A percentile compares a stretch with the other conserved stretches of the same genome.
Conservation (phyloP, 2,797 vertebrate genomes). For the Epinephelus awoara region DNA sequence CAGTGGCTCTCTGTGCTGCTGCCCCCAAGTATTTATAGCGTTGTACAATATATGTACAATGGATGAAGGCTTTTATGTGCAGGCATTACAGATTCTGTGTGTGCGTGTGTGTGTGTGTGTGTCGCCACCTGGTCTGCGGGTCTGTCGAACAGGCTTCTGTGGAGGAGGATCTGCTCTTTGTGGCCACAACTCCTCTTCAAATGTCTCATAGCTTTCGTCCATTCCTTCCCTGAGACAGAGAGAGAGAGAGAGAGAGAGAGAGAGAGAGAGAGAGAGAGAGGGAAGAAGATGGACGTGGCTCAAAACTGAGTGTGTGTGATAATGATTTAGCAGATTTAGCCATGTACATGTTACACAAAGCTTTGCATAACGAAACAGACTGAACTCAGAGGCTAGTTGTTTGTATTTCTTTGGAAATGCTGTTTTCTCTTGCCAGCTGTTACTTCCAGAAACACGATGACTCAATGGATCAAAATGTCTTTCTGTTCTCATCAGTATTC, state of each 20-base stretch:
- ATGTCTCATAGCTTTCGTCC: slow-evolving; percentile 86
- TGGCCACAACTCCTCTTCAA: slow-evolving; percentile 84
- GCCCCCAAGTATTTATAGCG: slow-evolving; percentile 72
- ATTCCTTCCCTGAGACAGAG: slow-evolving; percentile 61
- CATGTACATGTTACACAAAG: not conserved
- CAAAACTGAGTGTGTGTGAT: not conserved
- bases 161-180: slow-evolving; percentile 75
- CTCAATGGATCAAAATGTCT: not conserved
- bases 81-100: slow-evolving; percentile 44
- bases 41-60: slow-evolving; percentile 48
- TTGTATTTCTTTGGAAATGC: slow-evolving; percentile 26
- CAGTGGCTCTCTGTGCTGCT: slow-evolving; percentile 57
- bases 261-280: not conserved
- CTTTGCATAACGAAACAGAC: not conserved
- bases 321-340: not conserved
- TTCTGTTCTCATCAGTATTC: slow-evolving; percentile 15
- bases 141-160: slow-evolving; percentile 79
- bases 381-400: slow-evolving; percentile 11
- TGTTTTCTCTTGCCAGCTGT: slow-evolving; percentile 1
- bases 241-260: not conserved
- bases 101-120: slow-evolving; percentile 44
- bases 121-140: slow-evolving; percentile 77
- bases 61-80: slow-evolving; percentile 35
- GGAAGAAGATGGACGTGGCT: not conserved
- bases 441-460: slow-evolving; percentile 21